Base-by-base conservation (phyloP, 2,113 vertebrate genomes). In the Prietella phreatophila region DNA sequence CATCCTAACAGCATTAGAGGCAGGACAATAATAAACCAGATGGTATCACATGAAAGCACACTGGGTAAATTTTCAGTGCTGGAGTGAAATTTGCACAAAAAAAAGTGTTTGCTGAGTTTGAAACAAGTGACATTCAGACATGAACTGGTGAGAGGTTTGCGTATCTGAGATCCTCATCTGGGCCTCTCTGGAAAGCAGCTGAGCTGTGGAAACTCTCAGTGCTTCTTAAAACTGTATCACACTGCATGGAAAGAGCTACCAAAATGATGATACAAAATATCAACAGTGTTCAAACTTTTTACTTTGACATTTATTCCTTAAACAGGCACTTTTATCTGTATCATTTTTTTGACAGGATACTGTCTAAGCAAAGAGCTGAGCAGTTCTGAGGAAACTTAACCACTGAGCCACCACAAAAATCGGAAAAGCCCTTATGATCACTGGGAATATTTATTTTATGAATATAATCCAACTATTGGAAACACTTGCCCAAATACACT, bases 181-280 rank as follows among this genome's bases (percentile, higher is more conserved):
- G 30, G 53, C 56, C 39, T 33, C 47, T 83, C 55, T 82, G 71
- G 58, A 78, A 85, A 75, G 13, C 20, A 89, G 8, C 71, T 82
- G 81, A 90, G 90, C 88, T 85, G 86, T 83, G 71, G 87, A 90
- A 85, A 69, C 79, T 82, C 36, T 65, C 73, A 81, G 47, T 39
- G 50, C 60, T 76, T 39, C 33, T 56, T 78, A 71, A 22, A 55
- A 19, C 36, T 42, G 42, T 10, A 6, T 65, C 36, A 53, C 53
- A 42, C 53, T 30, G 63, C 33, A 47, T 33, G 10, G 25, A 55
- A 42, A 27, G 60, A 8, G 60, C 84, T 85, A 82, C 85, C 47
- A 61, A 36, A 69, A 36, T 69, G 39, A 3, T 42, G 39, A 42
- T 42, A 42, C 39, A 42, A 42, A 42, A 42, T 19, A 36, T 69